Conservation (phyloP, 92 coral and sea anemone species). For the Meandrina meandrites region DNA sequence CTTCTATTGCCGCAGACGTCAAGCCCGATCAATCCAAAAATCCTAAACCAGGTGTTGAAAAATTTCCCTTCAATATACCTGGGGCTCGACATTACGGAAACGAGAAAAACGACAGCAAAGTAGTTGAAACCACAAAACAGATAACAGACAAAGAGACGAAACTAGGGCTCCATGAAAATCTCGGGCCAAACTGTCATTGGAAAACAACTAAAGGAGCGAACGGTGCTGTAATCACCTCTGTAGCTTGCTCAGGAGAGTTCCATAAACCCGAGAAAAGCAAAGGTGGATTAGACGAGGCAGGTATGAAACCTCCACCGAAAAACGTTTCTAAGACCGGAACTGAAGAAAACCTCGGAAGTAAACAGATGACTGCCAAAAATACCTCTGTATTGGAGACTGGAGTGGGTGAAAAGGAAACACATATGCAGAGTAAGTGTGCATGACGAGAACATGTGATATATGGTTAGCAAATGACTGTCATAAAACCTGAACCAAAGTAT, state of each 20-base stretch:
- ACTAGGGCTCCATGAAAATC: neutral
- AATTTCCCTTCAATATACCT: constrained; percentile 34
- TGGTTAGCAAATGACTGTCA: neutral
- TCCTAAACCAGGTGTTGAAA: neutral
- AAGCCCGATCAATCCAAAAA: constrained; percentile 1
- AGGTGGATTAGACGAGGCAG: constrained; percentile 13
- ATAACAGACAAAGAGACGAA: constrained; percentile 25
- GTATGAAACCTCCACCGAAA: neutral
- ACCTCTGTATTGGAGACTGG: neutral
- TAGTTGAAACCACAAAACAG: neutral
- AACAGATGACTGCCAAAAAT: neutral
- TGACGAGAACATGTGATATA: neutral
- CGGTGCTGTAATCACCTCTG: constrained; percentile 28
- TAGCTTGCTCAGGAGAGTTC: constrained; percentile 39
- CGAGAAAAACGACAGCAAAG: constrained; percentile 8
- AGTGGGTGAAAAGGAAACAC: neutral
- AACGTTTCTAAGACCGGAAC: neutral
- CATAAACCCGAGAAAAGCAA: neutral
- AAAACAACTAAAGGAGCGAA: constrained; percentile 14
- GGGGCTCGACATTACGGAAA: constrained; percentile 34
- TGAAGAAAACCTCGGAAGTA: neutral
- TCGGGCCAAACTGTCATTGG: constrained; percentile 56
- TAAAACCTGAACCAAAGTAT: neutral
- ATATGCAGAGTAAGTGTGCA: constrained; percentile 21
- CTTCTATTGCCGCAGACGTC: neutral